Evolutionary conservation across 1,140 invertebrate genomes (phyloP).

Genomic region (Hirudo medicinalis): DNA sequence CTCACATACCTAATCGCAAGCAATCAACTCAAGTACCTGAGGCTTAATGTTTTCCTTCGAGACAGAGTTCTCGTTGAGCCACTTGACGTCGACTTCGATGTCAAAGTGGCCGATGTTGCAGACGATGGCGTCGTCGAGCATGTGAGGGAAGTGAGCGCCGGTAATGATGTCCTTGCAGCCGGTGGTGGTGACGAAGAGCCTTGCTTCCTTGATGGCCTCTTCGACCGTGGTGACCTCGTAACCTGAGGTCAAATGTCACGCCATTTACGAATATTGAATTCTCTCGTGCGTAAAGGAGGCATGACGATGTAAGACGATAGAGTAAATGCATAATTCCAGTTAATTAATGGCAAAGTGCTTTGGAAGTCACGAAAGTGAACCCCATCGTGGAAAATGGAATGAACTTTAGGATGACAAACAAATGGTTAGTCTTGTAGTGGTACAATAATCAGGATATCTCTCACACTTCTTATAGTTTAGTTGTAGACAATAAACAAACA

Average conservation of each 20-base stretch:
- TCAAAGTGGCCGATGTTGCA: constrained; percentile 99
- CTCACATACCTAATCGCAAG: too few relatives aligned
- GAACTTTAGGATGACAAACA: neutral
- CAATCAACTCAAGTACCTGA: constrained; percentile 56
- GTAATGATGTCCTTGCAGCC: constrained; percentile 89
- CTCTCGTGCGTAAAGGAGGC: neutral
- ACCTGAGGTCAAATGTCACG: constrained; percentile 30
- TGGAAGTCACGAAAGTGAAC: neutral
- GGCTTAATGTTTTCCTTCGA: constrained; percentile 88
- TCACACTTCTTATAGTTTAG: too few relatives aligned
- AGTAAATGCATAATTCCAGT: neutral
- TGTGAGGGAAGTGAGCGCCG: constrained; percentile 71
- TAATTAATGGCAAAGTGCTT: neutral
- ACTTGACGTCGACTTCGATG: constrained; percentile 90
- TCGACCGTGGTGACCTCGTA: constrained; percentile 89
- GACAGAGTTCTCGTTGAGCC: constrained; percentile 83
- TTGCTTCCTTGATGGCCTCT: constrained; percentile 71
- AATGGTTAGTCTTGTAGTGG: too few relatives aligned
- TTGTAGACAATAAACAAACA: too few relatives aligned
- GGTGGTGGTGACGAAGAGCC: constrained; percentile 95
- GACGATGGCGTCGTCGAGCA: constrained; percentile 93
- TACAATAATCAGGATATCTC: too few relatives aligned
- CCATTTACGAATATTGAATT: too few relatives aligned
- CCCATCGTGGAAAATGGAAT: neutral
- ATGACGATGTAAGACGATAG: neutral